Percentiles rank a stretch among this genome's conserved stretches.
Conservation (phyloP, 2,888 invertebrate genomes). For the Stenurella melanura region DNA sequence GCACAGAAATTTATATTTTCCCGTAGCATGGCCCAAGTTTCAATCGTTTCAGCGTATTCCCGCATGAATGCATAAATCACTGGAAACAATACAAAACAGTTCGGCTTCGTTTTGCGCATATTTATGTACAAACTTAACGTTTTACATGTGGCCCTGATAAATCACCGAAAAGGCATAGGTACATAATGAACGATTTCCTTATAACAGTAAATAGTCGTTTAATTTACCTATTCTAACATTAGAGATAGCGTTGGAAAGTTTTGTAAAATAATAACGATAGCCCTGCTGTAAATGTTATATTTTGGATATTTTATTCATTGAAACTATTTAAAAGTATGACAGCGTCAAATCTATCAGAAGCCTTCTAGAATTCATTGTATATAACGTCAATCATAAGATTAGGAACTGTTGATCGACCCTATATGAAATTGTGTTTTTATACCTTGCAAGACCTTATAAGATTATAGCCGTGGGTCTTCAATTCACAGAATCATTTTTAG, state of each 20-base stretch:
- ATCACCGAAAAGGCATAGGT: background rate
- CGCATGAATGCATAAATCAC: conserved; percentile 23
- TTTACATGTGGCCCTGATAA: background rate
- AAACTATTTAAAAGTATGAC: too few relatives aligned
- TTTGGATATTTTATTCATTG: too few relatives aligned
- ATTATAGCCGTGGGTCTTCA: too few relatives aligned
- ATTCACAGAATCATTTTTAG: too few relatives aligned
- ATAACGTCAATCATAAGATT: too few relatives aligned
- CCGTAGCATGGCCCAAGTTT: conserved; percentile 1
- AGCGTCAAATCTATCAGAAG: too few relatives aligned
- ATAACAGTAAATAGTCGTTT: background rate
- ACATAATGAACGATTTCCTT: background rate
- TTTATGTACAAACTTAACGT: conserved; percentile 12
- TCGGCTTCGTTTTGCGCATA: conserved; percentile 2
- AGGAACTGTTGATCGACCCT: too few relatives aligned
- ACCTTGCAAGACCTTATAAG: too few relatives aligned
- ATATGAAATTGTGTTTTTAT: too few relatives aligned
- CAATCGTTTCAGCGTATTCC: conserved; percentile 17
- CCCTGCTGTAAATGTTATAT: too few relatives aligned
- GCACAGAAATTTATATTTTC: conserved; percentile 15
- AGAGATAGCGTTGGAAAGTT: background rate
- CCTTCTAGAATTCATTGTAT: too few relatives aligned
- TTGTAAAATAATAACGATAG: too few relatives aligned
- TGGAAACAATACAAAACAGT: conserved; percentile 31
- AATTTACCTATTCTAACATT: background rate